Base-by-base conservation (phyloP, 2,797 vertebrate species). In the Poliocrania exsul region DNA sequence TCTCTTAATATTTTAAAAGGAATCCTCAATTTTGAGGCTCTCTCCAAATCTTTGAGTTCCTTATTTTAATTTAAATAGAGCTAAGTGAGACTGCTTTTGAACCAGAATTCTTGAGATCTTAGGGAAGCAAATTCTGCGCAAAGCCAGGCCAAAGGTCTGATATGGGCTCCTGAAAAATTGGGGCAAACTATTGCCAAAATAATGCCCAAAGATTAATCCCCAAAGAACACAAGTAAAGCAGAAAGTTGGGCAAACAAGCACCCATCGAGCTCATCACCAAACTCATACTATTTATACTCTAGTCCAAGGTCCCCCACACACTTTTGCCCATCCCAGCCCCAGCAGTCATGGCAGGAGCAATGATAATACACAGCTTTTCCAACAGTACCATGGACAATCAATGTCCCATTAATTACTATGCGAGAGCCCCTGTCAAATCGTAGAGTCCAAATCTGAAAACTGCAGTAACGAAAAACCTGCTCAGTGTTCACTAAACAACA, bases 401-500 rank as follows among this genome's bases (percentile, higher is more conserved):
- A 58, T n/a, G 29, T 64, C 0, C 3, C 78, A 18, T 67, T 75
- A 90, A 90, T 69, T 81, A 58, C 38, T 10, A 60, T 9, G 25
- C 5, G 35, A 90, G 56, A 72, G 51, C 38, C 66, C 44, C 17
- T 1, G 3, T 61, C 77, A 54, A 65, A 92, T 64, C 85, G 88
- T 44, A 92, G 47, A 93, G 75, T 21, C 50, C 65, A 33, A 57
- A 61, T 31, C 91, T 77, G 73, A 83, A 84, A 85, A 18, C 44
- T 16, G 60, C 67, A 80, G 67, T 62, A 92, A 91, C 87, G 54
- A 86, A 85, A 93, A 80, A 25, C 75, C 87, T 49, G 16, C 28
- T 64, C 80, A 47, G 29, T 4, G 15, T 33, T 65, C 58, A 31
- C 73, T 40, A 42, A 89, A 62, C 3, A 13, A 44, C 58, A 47